Conservation (phyloP, 2,113 vertebrate genomes). For the Entosphenus tridentatus region DNA sequence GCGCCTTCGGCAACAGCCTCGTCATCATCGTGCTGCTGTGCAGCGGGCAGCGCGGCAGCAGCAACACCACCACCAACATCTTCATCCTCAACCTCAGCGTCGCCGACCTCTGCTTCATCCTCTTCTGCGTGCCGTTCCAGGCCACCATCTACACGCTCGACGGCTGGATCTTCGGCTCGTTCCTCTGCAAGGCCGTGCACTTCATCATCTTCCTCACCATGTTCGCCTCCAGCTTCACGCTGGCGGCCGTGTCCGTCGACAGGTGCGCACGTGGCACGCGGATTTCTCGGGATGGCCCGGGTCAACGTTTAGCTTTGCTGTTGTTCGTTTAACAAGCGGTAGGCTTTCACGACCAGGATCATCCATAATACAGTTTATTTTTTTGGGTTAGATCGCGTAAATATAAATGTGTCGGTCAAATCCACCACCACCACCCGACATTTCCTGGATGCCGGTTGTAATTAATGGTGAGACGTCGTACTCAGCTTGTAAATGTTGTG, state of each 20-base stretch:
- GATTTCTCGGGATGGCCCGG: no score
- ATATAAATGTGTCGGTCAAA: no score
- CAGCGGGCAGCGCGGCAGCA: no score
- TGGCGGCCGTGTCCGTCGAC: slow-evolving; percentile 7
- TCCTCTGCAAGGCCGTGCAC: slow-evolving; percentile 8
- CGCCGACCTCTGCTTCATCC: slow-evolving; percentile 7
- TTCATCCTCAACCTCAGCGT: slow-evolving; percentile 7
- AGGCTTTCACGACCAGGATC: no score
- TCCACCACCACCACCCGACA: no score
- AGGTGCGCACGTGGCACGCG: neutral
- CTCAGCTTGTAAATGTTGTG: no score
- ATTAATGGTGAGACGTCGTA: no score
- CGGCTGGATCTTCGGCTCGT: slow-evolving; percentile 3
- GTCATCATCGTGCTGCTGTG: slow-evolving; percentile 2
- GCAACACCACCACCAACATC: slow-evolving; percentile 4
- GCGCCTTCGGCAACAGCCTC: slow-evolving; percentile 5
- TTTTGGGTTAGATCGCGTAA: no score
- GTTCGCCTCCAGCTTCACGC: slow-evolving; percentile 3
- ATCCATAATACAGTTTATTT: no score
- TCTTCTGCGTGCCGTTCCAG: slow-evolving; percentile 8
- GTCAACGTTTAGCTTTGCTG: no score
- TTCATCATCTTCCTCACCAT: slow-evolving; percentile 2
- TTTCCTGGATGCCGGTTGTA: no score
- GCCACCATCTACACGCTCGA: slow-evolving; percentile 5
- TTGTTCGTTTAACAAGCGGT: no score